Evolutionary conservation across 2,113 vertebrate species (phyloP).

Genomic region (Plotosus lineatus): DNA sequence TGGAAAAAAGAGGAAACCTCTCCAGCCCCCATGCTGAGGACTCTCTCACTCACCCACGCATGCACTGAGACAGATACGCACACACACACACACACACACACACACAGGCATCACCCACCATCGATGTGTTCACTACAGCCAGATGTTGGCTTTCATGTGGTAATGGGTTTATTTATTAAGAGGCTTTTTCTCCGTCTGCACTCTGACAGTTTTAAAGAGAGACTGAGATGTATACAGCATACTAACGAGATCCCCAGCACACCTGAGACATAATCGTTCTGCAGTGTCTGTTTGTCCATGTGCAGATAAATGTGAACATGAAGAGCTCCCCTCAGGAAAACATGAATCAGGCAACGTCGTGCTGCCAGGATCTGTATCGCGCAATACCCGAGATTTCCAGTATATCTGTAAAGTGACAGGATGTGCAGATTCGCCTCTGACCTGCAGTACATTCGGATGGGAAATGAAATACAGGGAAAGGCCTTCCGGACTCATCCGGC

Average conservation of each 20-base stretch:
- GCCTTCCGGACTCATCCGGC: not conserved
- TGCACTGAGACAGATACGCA: constrained; percentile 3
- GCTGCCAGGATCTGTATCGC: not conserved
- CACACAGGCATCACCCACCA: not conserved
- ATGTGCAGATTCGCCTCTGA: not conserved
- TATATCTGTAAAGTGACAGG: not conserved
- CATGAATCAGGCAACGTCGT: not conserved
- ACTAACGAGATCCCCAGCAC: constrained; percentile 22
- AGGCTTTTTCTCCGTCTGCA: constrained; percentile 33
- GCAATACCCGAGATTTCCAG: not conserved
- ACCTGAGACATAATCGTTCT: constrained; percentile 38
- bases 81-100: constrained; percentile 44
- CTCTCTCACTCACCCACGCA: constrained; percentile 31
- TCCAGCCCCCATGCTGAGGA: constrained; percentile 19
- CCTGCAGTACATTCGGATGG: not conserved
- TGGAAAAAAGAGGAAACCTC: constrained; percentile 30
- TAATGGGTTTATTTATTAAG: constrained; percentile 72
- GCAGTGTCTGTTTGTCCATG: not conserved
- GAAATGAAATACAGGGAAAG: constrained; percentile 7
- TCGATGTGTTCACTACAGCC: constrained; percentile 42
- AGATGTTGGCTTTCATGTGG: constrained; percentile 74
- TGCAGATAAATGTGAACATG: not conserved
- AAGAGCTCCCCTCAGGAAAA: not conserved
- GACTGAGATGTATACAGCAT: constrained; percentile 3
- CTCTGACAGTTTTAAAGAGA: constrained; percentile 30